phyloP scores from a whole-genome alignment of 2,888 invertebrate genomes.

The Lasioglossum morio region DNA sequence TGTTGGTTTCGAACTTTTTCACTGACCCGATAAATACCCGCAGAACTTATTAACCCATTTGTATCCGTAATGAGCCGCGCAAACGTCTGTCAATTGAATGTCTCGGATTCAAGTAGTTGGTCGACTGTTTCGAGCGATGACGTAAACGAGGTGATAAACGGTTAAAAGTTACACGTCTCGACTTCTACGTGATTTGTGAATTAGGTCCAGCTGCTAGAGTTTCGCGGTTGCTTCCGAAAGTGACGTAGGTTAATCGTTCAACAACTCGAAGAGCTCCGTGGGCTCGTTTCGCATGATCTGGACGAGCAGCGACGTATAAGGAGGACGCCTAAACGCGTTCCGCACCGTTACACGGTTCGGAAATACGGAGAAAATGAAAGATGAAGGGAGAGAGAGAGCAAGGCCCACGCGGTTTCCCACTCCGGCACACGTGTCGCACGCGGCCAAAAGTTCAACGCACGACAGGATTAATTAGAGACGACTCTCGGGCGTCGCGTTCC shows the following conservation, averaged over 20 bases:
- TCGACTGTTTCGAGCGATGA: not conserved
- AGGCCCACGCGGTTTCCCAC: slow-evolving; percentile 19
- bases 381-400: not conserved
- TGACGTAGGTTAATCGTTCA: not conserved
- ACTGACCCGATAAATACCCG: not conserved
- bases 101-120: not conserved
- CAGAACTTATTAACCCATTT: not conserved
- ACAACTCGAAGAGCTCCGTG: not conserved
- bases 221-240: not conserved
- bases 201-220: not conserved
- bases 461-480: slow-evolving; percentile 32
- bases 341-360: not conserved
- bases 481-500: slow-evolving; percentile 7
- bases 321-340: not conserved
- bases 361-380: too few species aligned
- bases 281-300: not conserved
- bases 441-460: slow-evolving; percentile 24
- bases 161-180: not conserved
- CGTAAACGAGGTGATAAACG: not conserved
- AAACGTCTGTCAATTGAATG: not conserved
- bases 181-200: not conserved
- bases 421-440: slow-evolving; percentile 37
- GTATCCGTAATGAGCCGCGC: not conserved
- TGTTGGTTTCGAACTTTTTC: not conserved
- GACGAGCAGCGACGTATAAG: not conserved